Conservation (phyloP, 2,888 invertebrate genomes). For the Microchrysa polita region DNA sequence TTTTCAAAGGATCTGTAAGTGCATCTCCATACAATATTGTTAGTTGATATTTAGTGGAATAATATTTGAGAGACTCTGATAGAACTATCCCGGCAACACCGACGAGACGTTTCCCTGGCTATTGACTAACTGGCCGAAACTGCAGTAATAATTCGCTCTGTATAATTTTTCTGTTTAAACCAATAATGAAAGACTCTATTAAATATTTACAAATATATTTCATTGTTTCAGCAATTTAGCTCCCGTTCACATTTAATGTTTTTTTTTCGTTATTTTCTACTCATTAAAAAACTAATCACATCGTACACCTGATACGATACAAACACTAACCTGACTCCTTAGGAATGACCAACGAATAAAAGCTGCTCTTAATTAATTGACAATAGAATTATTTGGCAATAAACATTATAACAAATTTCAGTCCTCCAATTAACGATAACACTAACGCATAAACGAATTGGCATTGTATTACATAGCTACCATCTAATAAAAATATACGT, state of each 20-base stretch:
- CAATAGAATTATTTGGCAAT: slow-evolving; percentile 26
- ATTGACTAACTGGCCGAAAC: too few species aligned
- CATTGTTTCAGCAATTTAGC: neutral
- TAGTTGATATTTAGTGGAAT: too few species aligned
- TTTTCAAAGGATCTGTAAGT: too few species aligned
- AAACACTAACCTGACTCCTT: slow-evolving; percentile 30
- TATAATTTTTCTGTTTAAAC: too few species aligned
- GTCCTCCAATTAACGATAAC: slow-evolving; percentile 19
- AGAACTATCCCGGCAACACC: too few species aligned
- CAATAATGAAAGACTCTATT: too few species aligned
- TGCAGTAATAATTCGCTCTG: too few species aligned
- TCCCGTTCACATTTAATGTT: neutral
- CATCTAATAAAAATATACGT: slow-evolving; percentile 20
- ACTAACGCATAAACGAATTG: neutral
- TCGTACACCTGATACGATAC: neutral
- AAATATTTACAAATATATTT: slow-evolving; percentile 19
- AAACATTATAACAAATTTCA: slow-evolving; percentile 30
- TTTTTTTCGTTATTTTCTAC: neutral
- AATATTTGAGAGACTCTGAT: too few species aligned
- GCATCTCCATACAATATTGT: too few species aligned
- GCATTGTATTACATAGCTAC: neutral
- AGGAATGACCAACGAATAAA: slow-evolving; percentile 37
- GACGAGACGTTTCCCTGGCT: too few species aligned
- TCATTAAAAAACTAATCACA: neutral
- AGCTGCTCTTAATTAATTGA: slow-evolving; percentile 20